Conservation (phyloP, 2,888 invertebrate genomes). For the Torymus aiolomorphi region DNA sequence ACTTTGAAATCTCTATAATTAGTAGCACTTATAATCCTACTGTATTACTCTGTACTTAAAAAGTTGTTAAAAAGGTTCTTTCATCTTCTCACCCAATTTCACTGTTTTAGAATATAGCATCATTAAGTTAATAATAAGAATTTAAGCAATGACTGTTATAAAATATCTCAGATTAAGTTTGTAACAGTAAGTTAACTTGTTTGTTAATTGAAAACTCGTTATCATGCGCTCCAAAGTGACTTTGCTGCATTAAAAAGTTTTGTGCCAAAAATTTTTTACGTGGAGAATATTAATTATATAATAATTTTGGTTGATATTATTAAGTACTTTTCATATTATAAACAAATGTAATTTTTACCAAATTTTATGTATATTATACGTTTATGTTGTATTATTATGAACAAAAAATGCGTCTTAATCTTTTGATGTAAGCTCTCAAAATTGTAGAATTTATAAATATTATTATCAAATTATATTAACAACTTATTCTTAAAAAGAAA, state of each 20-base stretch:
- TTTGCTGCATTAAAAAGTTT: slow-evolving; percentile 45
- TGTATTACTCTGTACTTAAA: slow-evolving; percentile 58
- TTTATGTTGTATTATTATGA: slow-evolving; percentile 43
- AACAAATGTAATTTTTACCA: slow-evolving; percentile 45
- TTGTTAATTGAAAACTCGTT: slow-evolving; percentile 50
- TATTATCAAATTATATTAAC: slow-evolving; percentile 30
- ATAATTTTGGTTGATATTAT: slow-evolving; percentile 28
- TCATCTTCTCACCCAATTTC: slow-evolving; percentile 49
- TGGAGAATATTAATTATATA: slow-evolving; percentile 34
- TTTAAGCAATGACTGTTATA: slow-evolving; percentile 49
- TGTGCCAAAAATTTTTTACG: slow-evolving; percentile 51
- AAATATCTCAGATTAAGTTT: slow-evolving; percentile 49
- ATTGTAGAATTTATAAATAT: slow-evolving; percentile 53
- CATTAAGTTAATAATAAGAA: slow-evolving; percentile 45
- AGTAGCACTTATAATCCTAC: slow-evolving; percentile 46
- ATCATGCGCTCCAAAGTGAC: slow-evolving; percentile 40
- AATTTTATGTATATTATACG: slow-evolving; percentile 36
- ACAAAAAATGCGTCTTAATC: slow-evolving; percentile 17
- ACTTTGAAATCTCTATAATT: slow-evolving; percentile 52
- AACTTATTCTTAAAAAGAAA: slow-evolving; percentile 38
- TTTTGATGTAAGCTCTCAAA: slow-evolving; percentile 48
- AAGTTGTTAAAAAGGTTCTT: slow-evolving; percentile 39
- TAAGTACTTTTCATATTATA: slow-evolving; percentile 37
- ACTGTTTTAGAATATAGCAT: slow-evolving; percentile 44
- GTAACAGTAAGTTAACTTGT: slow-evolving; percentile 42